Evolutionary conservation across 1,140 invertebrate genomes (phyloP).

Genomic region (Ceratoteleas bidentatus): DNA sequence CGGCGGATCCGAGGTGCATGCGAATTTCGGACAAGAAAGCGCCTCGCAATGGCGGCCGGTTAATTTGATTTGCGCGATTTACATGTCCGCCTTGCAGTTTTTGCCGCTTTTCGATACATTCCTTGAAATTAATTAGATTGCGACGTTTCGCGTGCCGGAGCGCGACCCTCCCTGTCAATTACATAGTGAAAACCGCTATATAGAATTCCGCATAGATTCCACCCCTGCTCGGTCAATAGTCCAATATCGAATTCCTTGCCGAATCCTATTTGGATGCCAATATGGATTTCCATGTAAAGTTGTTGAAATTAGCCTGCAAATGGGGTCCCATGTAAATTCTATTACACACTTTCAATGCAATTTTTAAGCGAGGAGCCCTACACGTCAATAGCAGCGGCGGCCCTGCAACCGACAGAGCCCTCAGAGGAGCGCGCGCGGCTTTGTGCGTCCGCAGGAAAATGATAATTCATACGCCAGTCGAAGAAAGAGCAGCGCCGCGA

Average conservation of each 20-base stretch:
- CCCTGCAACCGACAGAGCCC: conserved; percentile 3
- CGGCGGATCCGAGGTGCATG: conserved; percentile 20
- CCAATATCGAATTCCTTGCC: conserved; percentile 38
- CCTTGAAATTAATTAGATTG: conserved; percentile 1
- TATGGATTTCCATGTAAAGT: conserved; percentile 56
- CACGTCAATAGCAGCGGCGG: conserved; percentile 33
- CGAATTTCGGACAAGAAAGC: conserved; percentile 8
- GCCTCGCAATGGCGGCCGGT: background rate
- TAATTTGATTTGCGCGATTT: background rate
- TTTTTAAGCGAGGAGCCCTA: conserved; percentile 32
- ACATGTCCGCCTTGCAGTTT: no score
- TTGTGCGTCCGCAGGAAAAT: conserved; percentile 18
- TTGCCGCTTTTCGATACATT: background rate
- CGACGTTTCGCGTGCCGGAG: background rate
- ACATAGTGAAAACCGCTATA: conserved; percentile 29
- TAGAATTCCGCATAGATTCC: conserved; percentile 53
- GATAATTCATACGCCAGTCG: conserved; percentile 42
- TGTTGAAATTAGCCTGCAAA: conserved; percentile 56
- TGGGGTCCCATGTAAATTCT: conserved; percentile 47
- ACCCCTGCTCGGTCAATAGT: conserved; percentile 40
- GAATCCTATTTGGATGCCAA: conserved; percentile 45
- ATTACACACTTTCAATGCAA: conserved; percentile 48
- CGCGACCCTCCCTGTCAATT: conserved; percentile 35
- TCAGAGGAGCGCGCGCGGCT: background rate
- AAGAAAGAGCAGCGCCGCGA: conserved; percentile 12